phyloP scores from a whole-genome alignment of 1,140 invertebrate genomes.

The Lysiphlebus fabarum region DNA sequence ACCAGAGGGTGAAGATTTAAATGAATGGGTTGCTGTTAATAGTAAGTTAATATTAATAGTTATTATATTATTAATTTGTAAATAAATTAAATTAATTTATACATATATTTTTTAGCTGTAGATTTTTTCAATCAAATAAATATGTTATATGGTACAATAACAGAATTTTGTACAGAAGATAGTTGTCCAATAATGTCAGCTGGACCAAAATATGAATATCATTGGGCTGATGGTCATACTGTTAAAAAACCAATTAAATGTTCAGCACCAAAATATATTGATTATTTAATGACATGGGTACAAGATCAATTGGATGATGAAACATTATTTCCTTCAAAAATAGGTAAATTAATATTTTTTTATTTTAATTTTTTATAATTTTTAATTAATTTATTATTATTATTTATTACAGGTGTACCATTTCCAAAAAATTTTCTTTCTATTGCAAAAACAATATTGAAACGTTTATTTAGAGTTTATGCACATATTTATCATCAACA shows the following conservation, averaged over 20 bases:
- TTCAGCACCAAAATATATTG: slow-evolving; percentile 98
- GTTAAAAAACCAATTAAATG: slow-evolving; percentile 99
- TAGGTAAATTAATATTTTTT: slow-evolving; percentile 64
- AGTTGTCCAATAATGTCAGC: slow-evolving; percentile 97
- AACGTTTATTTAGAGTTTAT: slow-evolving; percentile 96
- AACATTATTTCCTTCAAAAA: slow-evolving; percentile 97
- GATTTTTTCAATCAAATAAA: slow-evolving; percentile 99
- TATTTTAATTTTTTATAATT: slow-evolving; percentile 20
- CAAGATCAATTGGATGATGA: slow-evolving; percentile 99
- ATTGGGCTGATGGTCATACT: slow-evolving; percentile 98
- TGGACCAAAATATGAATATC: slow-evolving; percentile 99
- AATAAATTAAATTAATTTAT: slow-evolving; percentile 16
- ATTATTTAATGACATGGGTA: slow-evolving; percentile 99
- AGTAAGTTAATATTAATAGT: slow-evolving; percentile 65
- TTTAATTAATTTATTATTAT: slow-evolving; percentile 18
- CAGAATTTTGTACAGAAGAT: slow-evolving; percentile 98
- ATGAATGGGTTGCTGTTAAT: slow-evolving; percentile 99
- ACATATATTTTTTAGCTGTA: slow-evolving; percentile 71
- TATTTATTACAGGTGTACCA: slow-evolving; percentile 73
- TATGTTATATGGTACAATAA: slow-evolving; percentile 99
- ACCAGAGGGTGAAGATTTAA: slow-evolving; percentile 97
- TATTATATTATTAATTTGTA: neutral
- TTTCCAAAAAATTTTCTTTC: slow-evolving; percentile 97
- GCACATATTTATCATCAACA: slow-evolving; percentile 99
- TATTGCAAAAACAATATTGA: slow-evolving; percentile 97